These are phyloP conservation scores for Triplophysa tibetana DNA, from an alignment of 2,113 vertebrate genomes.

Conservation along the genomic window DNA sequence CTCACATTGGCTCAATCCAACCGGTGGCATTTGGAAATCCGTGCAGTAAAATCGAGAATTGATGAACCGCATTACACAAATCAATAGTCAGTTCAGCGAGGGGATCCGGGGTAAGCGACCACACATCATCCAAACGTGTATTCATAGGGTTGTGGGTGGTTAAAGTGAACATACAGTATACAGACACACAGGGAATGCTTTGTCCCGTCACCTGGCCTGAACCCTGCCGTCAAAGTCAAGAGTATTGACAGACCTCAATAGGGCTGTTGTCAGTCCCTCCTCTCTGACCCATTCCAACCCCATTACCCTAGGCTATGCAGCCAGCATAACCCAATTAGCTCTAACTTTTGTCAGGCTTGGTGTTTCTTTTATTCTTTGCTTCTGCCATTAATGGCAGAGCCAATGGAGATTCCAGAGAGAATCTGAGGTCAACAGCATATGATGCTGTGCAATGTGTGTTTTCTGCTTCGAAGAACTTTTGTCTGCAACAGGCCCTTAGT, in stretches of 20 bases:
- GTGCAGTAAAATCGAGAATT: constrained; percentile 23
- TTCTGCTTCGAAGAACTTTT: neutral
- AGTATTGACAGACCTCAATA: constrained; percentile 40
- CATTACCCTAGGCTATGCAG: constrained; percentile 41
- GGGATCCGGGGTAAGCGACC: constrained; percentile 34
- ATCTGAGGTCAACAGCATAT: constrained; percentile 20
- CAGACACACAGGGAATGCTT: constrained; percentile 49
- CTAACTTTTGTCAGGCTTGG: constrained; percentile 18
- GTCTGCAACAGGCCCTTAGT: neutral
- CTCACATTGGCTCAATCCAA: too few species aligned
- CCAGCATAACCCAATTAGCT: constrained; percentile 34
- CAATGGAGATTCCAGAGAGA: neutral
- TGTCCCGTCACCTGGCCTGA: constrained; percentile 55
- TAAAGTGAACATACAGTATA: constrained; percentile 19
- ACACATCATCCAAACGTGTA: constrained; percentile 44
- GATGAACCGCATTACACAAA: neutral
- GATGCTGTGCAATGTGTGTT: constrained; percentile 18
- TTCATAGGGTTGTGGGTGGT: constrained; percentile 1
- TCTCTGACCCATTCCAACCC: constrained; percentile 29
- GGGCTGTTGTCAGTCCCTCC: constrained; percentile 41
- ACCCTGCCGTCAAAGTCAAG: constrained; percentile 30
- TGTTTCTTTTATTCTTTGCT: neutral
- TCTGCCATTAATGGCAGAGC: constrained; percentile 17
- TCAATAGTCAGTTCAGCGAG: constrained; percentile 34
- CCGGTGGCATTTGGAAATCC: constrained; percentile 3